Percentiles rank a stretch among this genome's conserved stretches.
Evolutionary conservation across 1,140 invertebrate genomes (phyloP).

Genomic region (Telenomus remus): DNA sequence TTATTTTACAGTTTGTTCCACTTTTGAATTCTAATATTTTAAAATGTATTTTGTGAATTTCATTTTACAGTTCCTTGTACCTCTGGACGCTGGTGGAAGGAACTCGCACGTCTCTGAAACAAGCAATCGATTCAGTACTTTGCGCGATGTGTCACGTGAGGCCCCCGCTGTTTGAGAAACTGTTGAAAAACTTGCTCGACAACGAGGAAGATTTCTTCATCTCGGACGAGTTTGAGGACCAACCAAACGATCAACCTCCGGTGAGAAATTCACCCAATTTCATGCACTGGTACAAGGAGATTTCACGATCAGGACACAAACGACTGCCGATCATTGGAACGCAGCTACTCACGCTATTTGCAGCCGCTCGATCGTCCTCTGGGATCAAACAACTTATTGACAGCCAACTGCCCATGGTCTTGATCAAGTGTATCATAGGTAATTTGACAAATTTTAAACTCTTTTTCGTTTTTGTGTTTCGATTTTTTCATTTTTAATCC

Average conservation of each 20-base stretch:
- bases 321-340: constrained; percentile 77
- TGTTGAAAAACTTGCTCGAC: constrained; percentile 82
- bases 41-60: no score
- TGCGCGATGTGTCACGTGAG: constrained; percentile 90
- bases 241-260: constrained; percentile 77
- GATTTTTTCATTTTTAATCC: constrained; percentile 4
- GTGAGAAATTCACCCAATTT: constrained; percentile 71
- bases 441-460: constrained; percentile 1
- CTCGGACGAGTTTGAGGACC: constrained; percentile 79
- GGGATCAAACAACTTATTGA: constrained; percentile 85
- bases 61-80: constrained; percentile 78
- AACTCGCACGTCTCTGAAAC: constrained; percentile 83
- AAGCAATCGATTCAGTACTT: constrained; percentile 85
- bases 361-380: constrained; percentile 84
- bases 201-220: constrained; percentile 76
- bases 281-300: constrained; percentile 76
- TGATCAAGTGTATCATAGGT: constrained; percentile 77
- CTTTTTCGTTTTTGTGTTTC: not conserved
- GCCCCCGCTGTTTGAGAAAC: constrained; percentile 83
- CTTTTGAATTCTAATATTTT: no score
- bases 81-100: constrained; percentile 83
- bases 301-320: constrained; percentile 64
- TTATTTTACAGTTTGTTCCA: no score
- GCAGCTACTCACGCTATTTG: constrained; percentile 84
- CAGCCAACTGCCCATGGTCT: constrained; percentile 83